These are phyloP conservation scores for Mycogona germanica DNA, from an alignment of 2,888 invertebrate genomes.

Conservation along the genomic window DNA sequence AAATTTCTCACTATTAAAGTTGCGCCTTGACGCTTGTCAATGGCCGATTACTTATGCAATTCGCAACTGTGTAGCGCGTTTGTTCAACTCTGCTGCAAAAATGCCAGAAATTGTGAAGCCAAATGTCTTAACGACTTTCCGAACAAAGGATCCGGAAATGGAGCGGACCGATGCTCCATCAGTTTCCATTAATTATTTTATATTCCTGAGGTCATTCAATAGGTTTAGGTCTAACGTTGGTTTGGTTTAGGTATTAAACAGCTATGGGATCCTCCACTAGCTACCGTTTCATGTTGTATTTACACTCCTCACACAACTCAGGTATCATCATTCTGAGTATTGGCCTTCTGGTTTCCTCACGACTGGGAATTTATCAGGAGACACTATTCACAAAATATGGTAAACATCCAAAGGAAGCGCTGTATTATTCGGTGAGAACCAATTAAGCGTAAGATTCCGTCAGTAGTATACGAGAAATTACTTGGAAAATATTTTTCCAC, in stretches of 20 bases:
- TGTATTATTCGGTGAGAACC: slow-evolving; percentile 59
- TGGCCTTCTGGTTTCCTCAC: slow-evolving; percentile 81
- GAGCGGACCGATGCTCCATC: no score
- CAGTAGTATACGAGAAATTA: no score
- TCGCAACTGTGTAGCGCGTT: no score
- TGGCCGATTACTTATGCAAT: no score
- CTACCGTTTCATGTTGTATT: not conserved
- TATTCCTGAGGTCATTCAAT: no score
- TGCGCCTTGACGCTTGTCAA: no score
- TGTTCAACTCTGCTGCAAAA: no score
- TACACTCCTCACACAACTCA: slow-evolving; percentile 20
- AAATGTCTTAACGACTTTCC: no score
- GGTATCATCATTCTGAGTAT: slow-evolving; percentile 70
- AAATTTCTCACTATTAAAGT: no score
- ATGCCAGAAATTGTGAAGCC: no score
- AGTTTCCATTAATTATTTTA: no score
- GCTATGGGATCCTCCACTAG: not conserved
- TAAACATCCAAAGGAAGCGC: slow-evolving; percentile 80
- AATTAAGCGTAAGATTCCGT: not conserved
- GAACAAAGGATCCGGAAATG: no score
- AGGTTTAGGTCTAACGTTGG: not conserved
- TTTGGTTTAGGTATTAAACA: not conserved
- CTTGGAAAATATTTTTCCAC: slow-evolving; percentile 4
- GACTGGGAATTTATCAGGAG: slow-evolving; percentile 94
- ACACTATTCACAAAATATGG: slow-evolving; percentile 67